A percentile compares a stretch with the other conserved stretches of the same genome.
Conservation (phyloP, 2,888 invertebrate species). For the Gortyna flavago region DNA sequence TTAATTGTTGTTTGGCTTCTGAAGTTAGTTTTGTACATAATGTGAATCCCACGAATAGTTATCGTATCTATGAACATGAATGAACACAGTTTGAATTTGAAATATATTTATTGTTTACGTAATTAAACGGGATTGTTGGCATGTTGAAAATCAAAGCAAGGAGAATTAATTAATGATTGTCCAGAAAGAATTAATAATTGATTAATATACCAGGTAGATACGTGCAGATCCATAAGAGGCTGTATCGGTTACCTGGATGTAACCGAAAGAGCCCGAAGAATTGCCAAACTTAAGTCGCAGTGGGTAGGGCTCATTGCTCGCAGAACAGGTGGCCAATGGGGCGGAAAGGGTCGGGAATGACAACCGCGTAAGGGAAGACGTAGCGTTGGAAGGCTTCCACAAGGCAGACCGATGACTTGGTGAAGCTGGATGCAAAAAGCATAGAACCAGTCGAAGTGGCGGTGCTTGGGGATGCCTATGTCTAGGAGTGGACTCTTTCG, state of each 20-base stretch:
- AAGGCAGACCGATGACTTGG: background rate
- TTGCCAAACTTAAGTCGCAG: background rate
- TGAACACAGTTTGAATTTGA: background rate
- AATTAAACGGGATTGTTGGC: background rate
- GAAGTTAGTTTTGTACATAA: constrained; percentile 13
- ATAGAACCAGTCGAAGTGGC: background rate
- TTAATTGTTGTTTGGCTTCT: constrained; percentile 30
- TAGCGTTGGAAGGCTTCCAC: background rate
- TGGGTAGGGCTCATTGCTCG: background rate
- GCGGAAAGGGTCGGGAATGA: background rate
- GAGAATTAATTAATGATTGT: background rate
- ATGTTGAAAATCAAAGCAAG: background rate
- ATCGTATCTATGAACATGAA: constrained; percentile 3
- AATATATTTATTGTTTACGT: constrained; percentile 14
- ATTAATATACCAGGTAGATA: background rate
- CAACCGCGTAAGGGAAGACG: background rate
- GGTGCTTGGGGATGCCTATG: background rate
- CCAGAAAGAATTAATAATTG: background rate
- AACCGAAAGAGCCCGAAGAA: background rate
- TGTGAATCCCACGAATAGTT: constrained; percentile 6
- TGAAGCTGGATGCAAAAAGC: background rate
- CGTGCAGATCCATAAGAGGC: too few species aligned
- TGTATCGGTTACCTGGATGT: too few species aligned
- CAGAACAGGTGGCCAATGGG: background rate
- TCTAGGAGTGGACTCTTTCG: background rate